These are phyloP conservation scores for Heliconius eleuchia DNA, from an alignment of 1,140 invertebrate genomes.

Conservation along the genomic window DNA sequence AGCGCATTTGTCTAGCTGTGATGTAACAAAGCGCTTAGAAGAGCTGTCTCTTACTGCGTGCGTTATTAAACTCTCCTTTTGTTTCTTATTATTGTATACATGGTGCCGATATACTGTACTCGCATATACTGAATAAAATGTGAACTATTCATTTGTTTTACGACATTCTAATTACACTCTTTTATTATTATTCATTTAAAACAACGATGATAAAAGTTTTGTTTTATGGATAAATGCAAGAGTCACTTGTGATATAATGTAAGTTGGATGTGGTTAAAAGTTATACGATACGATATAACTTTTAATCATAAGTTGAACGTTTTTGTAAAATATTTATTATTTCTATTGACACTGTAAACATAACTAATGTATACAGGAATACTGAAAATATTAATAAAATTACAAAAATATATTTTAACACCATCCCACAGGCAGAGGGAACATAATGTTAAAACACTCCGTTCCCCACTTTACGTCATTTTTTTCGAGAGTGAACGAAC, in stretches of 20 bases:
- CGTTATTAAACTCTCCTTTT: constrained; percentile 23
- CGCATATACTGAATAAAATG: constrained; percentile 21
- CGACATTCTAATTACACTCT: constrained; percentile 17
- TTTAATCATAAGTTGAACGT: not conserved
- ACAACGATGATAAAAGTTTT: constrained; percentile 2
- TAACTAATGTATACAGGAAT: too few species aligned
- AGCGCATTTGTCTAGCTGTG: not conserved
- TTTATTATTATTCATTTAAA: not conserved
- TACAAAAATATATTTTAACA: too few species aligned
- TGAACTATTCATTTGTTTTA: constrained; percentile 19
- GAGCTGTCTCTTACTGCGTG: constrained; percentile 20
- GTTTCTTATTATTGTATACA: constrained; percentile 8
- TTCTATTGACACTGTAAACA: not conserved
- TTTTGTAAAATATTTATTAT: not conserved
- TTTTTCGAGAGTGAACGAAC: too few species aligned
- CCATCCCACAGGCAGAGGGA: too few species aligned
- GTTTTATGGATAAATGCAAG: not conserved
- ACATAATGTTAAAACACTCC: too few species aligned
- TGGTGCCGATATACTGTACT: not conserved
- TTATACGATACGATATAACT: not conserved
- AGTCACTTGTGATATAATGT: not conserved
- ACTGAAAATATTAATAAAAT: too few species aligned
- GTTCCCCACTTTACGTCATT: too few species aligned
- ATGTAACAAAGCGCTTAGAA: constrained; percentile 16
- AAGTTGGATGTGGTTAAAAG: not conserved